These are phyloP conservation scores for Amphibalanus amphitrite DNA, from an alignment of 1,140 invertebrate species.

Conservation along the genomic window DNA sequence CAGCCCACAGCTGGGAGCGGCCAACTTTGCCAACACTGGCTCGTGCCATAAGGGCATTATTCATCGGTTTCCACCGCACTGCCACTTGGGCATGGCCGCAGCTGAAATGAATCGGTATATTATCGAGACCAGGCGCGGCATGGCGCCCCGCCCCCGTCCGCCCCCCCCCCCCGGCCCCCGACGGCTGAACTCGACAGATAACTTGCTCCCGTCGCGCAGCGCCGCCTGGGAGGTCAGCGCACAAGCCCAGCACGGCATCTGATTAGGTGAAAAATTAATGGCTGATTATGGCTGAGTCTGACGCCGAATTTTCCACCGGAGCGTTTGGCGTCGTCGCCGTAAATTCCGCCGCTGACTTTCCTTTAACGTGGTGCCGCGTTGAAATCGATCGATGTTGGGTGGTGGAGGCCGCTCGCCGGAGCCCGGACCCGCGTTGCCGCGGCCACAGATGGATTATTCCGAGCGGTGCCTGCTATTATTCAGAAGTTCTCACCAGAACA, in stretches of 20 bases:
- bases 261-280: slow-evolving; percentile 2
- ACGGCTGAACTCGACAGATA: neutral
- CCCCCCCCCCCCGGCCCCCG: too few species aligned
- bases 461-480: neutral
- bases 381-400: neutral
- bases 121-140: neutral
- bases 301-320: neutral
- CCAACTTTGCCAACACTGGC: too few species aligned
- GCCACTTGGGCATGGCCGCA: neutral
- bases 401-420: too few species aligned
- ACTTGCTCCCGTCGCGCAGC: neutral
- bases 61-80: too few species aligned
- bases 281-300: neutral
- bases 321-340: neutral
- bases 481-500: neutral
- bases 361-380: neutral
- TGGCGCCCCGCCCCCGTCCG: too few species aligned
- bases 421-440: too few species aligned
- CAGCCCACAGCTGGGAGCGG: too few species aligned
- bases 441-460: neutral
- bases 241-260: neutral
- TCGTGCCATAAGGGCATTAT: too few species aligned
- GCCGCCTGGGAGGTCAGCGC: too few species aligned
- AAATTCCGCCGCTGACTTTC: neutral
- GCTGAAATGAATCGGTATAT: neutral